Base-by-base conservation (phyloP, 2,797 vertebrate species). In the Tamandua tetradactyla region DNA sequence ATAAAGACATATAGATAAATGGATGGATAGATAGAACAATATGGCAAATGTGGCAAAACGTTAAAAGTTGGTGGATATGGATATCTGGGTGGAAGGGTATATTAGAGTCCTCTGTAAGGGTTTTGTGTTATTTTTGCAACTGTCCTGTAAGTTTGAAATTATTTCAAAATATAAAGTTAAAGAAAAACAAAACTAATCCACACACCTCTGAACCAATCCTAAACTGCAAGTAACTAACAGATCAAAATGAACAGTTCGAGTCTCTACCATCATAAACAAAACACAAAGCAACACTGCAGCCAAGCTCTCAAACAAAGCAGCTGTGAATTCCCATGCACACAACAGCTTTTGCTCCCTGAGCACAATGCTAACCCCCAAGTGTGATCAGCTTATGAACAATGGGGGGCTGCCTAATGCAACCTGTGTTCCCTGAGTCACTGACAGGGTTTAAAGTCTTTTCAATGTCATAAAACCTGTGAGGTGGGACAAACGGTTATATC, bases 241-340 rank as follows among this genome's bases (percentile, higher is more conserved):
- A 94, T 87, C 44, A 80, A 93, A 93, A 87, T 11, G 76, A 96
- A 89, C 5, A 44, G 44, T 44, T 44, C 35, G 75, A 23, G 59
- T 61, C 57, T 49, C 30, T 18, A 89, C 37, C 22, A 86, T 18
- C 35, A 42, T 47, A 74, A 86, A 55, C 66, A 89, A 95, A 95
- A 84, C 82, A 91, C 88, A 95, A 95, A 83, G 71, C 64, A 93
- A 88, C 64, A 61, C n/a, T 40, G 44, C 44, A 87, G 72, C 27
- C 1, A 0, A 44, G 44, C 68, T 87, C 40, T 86, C 80, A 93
- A 89, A 88, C 68, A 55, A 68, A 82, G 84, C 32, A 82, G 80
- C 42, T 14, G 25, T 55, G 55, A 69, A 47, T 85, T 89, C n/a
- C 47, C 13, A 62, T 37, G 42, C 32, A 64, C 8, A 5, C 0